These are phyloP conservation scores for Acrocyrtus sp. DNA, from an alignment of 2,888 invertebrate genomes.

Conservation along the genomic window DNA sequence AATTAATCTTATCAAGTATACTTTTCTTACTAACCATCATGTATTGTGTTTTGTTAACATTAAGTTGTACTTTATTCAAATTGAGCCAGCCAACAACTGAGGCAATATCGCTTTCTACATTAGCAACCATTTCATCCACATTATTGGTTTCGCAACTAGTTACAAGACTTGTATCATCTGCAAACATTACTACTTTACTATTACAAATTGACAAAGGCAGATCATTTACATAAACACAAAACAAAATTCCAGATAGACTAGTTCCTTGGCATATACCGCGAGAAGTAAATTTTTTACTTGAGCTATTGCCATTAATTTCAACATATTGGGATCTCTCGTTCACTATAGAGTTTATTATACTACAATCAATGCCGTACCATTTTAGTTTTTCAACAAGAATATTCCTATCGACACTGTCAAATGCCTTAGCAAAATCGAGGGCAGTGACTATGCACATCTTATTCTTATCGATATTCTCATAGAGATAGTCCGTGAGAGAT, in stretches of 20 bases:
- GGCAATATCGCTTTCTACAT: not conserved
- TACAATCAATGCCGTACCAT: conserved; percentile 39
- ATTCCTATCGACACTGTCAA: conserved; percentile 30
- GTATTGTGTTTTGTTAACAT: conserved; percentile 27
- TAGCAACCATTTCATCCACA: not conserved
- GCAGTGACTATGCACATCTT: conserved; percentile 24
- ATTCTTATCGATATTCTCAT: conserved; percentile 17
- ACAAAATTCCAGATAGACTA: too few species aligned
- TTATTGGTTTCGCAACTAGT: conserved; percentile 1
- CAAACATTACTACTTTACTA: too few species aligned
- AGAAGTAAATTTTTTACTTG: too few species aligned
- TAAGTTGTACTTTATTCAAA: conserved; percentile 20
- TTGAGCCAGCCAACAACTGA: conserved; percentile 14
- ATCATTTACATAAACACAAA: too few species aligned
- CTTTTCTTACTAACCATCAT: conserved; percentile 24
- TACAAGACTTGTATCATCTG: not conserved
- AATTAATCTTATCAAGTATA: too few species aligned
- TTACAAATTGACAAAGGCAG: too few species aligned
- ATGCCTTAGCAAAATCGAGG: conserved; percentile 35
- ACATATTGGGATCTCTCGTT: conserved; percentile 25
- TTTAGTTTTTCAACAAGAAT: conserved; percentile 18
- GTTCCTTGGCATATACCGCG: too few species aligned
- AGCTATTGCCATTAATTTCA: not conserved
- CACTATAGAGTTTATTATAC: conserved; percentile 23
- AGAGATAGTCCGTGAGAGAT: conserved; percentile 22